Conservation (phyloP, 1,140 invertebrate species). For the Drosophila melanogaster region Release_6_plus_ISO1_MT NC_004354.4:4590501-4591000, state of each 20-base stretch:
- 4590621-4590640: too few relatives aligned
- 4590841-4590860: slow-evolving; percentile 63
- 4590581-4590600: neutral
- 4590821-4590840: slow-evolving; percentile 80
- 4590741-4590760: neutral
- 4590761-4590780: slow-evolving; percentile 14
- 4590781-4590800: slow-evolving; percentile 31
- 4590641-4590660: too few relatives aligned
- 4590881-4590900: slow-evolving; percentile 32
- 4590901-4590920: slow-evolving; percentile 34
- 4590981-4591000: slow-evolving; percentile 65
- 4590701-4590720: neutral
- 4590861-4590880: slow-evolving; percentile 47
- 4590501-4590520: slow-evolving; percentile 59
- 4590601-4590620: too few relatives aligned
- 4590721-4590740: too few relatives aligned
- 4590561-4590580: slow-evolving; percentile 15
- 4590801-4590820: slow-evolving; percentile 53
- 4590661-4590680: too few relatives aligned
- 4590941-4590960: too few relatives aligned
- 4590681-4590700: neutral
- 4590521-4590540: slow-evolving; percentile 77
- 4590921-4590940: slow-evolving; percentile 6
- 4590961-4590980: slow-evolving; percentile 8
- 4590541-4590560: slow-evolving; percentile 76